Conservation (phyloP, 2,797 vertebrate genomes). For the Artibeus jamaicensis region DNA sequence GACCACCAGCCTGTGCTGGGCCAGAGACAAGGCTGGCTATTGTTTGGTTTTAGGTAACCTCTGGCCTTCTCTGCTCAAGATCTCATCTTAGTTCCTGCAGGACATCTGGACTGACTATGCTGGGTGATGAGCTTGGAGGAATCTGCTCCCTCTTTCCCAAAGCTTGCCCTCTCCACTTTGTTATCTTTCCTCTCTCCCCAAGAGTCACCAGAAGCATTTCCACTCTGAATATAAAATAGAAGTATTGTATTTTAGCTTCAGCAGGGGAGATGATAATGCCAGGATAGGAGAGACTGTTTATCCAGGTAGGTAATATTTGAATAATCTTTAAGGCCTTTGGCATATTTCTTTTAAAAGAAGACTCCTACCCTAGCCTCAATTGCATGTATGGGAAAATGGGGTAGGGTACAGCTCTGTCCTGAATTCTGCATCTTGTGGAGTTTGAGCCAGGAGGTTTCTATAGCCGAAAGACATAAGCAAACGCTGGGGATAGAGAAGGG, state of each 20-base stretch:
- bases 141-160: not conserved
- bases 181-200: not conserved
- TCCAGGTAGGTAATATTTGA: conserved; percentile 57
- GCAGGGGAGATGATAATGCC: conserved; percentile 59
- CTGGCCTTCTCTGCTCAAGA: not conserved
- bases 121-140: not conserved
- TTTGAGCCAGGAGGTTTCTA: not conserved
- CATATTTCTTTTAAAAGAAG: not conserved
- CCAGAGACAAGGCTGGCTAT: too few relatives aligned
- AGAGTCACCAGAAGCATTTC: conserved; percentile 37
- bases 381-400: not conserved
- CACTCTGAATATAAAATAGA: conserved; percentile 50
- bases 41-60: not conserved
- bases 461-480: not conserved
- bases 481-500: not conserved
- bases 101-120: fast-evolving
- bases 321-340: conserved; percentile 48
- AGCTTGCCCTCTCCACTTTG: not conserved
- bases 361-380: not conserved
- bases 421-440: not conserved
- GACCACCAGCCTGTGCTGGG: not conserved
- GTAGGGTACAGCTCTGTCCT: not conserved
- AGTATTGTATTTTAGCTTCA: conserved; percentile 21
- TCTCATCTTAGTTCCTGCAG: not conserved
- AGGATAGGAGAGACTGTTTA: conserved; percentile 50